A percentile compares a stretch with the other conserved stretches of the same genome.
Conservation (phyloP, 37 sponge, comb jelly and placozoan species). For the Eunapius fragilis region DNA sequence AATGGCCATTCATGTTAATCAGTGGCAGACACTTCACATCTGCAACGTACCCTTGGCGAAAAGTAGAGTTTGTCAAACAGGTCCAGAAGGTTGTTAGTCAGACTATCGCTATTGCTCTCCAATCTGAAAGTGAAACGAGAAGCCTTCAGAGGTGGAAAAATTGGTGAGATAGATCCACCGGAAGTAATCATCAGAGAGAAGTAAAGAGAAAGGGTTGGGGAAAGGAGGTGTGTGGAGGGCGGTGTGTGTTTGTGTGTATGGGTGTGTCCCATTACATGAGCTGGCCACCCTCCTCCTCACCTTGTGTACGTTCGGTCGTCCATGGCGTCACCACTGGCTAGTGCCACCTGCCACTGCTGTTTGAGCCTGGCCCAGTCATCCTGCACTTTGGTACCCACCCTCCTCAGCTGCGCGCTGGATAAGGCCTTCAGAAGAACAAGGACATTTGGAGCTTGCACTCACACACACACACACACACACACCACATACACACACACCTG, state of each 20-base stretch:
- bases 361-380: constrained; percentile 52
- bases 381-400: background rate
- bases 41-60: constrained; percentile 40
- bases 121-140: constrained; percentile 14
- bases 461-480: constrained; percentile 49
- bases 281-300: background rate
- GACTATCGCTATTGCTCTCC: constrained; percentile 22
- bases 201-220: background rate
- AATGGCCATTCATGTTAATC: background rate
- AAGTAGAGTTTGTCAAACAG: constrained; percentile 66
- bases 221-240: background rate
- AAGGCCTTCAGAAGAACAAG: constrained; percentile 9
- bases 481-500: constrained; percentile 29
- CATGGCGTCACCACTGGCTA: constrained; percentile 9
- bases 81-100: constrained; percentile 22
- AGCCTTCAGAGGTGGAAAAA: background rate
- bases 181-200: background rate
- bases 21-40: background rate
- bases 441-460: constrained; percentile 13
- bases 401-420: constrained; percentile 7
- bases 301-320: background rate
- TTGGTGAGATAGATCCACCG: background rate
- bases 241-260: too few relatives aligned
- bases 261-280: too few relatives aligned
- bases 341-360: constrained; percentile 8